These are phyloP conservation scores for Macrobrachium rosenbergii DNA, from an alignment of 1,140 invertebrate species.

Conservation along the genomic window DNA sequence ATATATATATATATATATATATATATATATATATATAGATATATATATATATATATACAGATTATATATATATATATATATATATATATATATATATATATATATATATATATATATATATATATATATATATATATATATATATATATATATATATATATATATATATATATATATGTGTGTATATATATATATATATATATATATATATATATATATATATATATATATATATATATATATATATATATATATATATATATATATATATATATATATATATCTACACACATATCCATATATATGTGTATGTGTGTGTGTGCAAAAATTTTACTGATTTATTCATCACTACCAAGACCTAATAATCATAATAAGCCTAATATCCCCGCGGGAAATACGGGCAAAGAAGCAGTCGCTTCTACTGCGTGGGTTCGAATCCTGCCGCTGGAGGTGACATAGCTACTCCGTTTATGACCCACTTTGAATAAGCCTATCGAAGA, in stretches of 20 bases:
- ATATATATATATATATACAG: too few relatives aligned
- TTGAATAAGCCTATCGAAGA: too few relatives aligned
- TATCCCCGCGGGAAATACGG: too few relatives aligned
- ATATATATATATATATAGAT: too few relatives aligned
- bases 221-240: constrained; percentile 20
- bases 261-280: constrained; percentile 22
- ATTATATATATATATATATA: not conserved
- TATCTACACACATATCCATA: not conserved
- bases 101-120: constrained; percentile 22
- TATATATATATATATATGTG: not conserved
- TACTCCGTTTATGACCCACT: too few relatives aligned
- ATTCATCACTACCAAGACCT: too few relatives aligned
- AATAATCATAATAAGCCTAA: too few relatives aligned
- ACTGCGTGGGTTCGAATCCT: too few relatives aligned
- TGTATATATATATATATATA: constrained; percentile 11
- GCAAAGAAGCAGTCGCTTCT: too few relatives aligned
- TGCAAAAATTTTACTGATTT: too few relatives aligned
- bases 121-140: constrained; percentile 19
- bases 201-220: constrained; percentile 20
- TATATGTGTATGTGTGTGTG: not conserved
- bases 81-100: constrained; percentile 22
- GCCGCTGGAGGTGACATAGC: too few relatives aligned
- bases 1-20: too few relatives aligned
- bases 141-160: constrained; percentile 8
- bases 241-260: constrained; percentile 6